Percentiles rank a stretch among this genome's conserved stretches.
Conservation (phyloP, 2,888 invertebrate species). For the Tiliacea citrago region DNA sequence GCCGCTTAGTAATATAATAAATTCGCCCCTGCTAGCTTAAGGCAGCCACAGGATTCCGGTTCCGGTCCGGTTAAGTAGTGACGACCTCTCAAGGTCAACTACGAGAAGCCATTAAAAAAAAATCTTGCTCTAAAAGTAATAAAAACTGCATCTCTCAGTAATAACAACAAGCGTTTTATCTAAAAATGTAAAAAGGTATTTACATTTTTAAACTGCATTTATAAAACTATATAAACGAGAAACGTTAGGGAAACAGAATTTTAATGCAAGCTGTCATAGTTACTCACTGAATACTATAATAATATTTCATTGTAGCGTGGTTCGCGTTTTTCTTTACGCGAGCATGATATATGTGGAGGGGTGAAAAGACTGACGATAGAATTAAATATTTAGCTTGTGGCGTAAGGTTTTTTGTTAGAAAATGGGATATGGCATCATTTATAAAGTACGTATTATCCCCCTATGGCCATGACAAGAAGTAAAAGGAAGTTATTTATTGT, state of each 20-base stretch:
- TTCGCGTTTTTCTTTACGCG: slow-evolving; percentile 18
- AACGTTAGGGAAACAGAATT: slow-evolving; percentile 23
- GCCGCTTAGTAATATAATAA: no score
- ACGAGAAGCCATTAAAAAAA: no score
- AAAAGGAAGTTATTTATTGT: neutral
- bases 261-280: slow-evolving; percentile 47
- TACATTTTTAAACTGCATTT: slow-evolving; percentile 23
- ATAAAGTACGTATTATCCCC: neutral
- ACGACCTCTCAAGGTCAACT: no score
- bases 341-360: slow-evolving; percentile 24
- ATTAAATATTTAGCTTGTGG: slow-evolving; percentile 19
- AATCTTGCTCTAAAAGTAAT: slow-evolving; percentile 5
- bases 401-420: neutral
- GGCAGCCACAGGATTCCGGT: no score
- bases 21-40: no score
- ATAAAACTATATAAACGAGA: slow-evolving; percentile 14
- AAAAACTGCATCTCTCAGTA: slow-evolving; percentile 13
- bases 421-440: neutral
- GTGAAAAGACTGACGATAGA: slow-evolving; percentile 15
- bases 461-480: neutral
- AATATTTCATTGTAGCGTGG: slow-evolving; percentile 44
- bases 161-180: slow-evolving; percentile 9
- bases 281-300: slow-evolving; percentile 34
- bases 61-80: no score
- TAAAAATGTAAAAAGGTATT: slow-evolving; percentile 32